phyloP scores from a whole-genome alignment of 2,797 vertebrate genomes.

The Salmo trutta region DNA sequence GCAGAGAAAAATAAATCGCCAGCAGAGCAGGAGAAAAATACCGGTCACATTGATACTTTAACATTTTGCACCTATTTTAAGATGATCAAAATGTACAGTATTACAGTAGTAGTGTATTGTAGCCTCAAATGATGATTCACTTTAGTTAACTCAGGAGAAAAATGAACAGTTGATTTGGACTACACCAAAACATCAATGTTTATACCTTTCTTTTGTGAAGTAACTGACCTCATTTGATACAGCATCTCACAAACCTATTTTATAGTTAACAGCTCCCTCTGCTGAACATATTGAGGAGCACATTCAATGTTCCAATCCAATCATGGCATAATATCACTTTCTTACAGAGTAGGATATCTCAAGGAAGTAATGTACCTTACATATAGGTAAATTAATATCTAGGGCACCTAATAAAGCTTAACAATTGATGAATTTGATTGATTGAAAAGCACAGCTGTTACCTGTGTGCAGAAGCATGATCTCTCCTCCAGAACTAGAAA shows the following conservation, averaged over 20 bases:
- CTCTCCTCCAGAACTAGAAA: constrained; percentile 66
- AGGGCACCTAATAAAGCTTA: not conserved
- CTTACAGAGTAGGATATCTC: not conserved
- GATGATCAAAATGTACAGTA: not conserved
- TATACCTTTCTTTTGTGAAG: too few relatives aligned
- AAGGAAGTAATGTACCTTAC: not conserved
- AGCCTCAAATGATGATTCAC: not conserved
- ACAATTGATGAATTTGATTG: not conserved
- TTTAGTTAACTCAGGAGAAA: constrained; percentile 4
- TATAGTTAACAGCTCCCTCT: constrained; percentile 15
- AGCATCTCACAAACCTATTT: not conserved
- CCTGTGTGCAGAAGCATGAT: constrained; percentile 47
- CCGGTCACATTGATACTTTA: not conserved
- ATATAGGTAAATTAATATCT: not conserved
- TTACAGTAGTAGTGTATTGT: not conserved
- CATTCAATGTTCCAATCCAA: not conserved
- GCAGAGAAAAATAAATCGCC: too few relatives aligned
- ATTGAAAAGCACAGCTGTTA: constrained; percentile 18
- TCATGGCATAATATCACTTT: not conserved
- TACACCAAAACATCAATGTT: not conserved
- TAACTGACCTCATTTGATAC: not conserved
- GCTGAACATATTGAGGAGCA: not conserved
- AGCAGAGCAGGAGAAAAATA: too few relatives aligned
- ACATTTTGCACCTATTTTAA: not conserved
- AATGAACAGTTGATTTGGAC: not conserved